Percentiles rank a stretch among this genome's conserved stretches.
These are phyloP conservation scores for Trisateles emortualis DNA, from an alignment of 2,888 invertebrate genomes.

Conservation along the genomic window DNA sequence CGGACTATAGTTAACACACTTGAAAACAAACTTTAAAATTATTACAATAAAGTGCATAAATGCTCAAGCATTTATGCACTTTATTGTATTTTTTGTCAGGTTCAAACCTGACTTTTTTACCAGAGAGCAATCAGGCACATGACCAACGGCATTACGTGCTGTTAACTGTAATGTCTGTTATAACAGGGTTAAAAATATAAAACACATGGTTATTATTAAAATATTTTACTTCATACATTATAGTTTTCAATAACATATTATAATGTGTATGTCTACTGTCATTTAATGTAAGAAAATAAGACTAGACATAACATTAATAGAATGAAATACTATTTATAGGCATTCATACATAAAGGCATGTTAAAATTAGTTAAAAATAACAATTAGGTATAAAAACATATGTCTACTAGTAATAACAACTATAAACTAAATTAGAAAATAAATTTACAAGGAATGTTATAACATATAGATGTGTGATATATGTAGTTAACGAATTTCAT, in stretches of 20 bases:
- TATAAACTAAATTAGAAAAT: constrained; percentile 17
- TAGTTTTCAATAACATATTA: constrained; percentile 14
- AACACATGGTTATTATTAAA: constrained; percentile 26
- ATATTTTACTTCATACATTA: constrained; percentile 34
- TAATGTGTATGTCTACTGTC: constrained; percentile 24
- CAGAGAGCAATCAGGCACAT: no score
- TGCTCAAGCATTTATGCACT: no score
- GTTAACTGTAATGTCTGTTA: no score
- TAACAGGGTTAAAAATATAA: not conserved
- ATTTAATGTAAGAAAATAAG: constrained; percentile 29
- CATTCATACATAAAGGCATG: constrained; percentile 14
- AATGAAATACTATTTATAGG: constrained; percentile 14
- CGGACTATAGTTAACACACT: no score
- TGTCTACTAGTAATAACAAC: constrained; percentile 5
- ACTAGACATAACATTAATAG: constrained; percentile 34
- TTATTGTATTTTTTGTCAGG: no score
- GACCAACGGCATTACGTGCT: no score
- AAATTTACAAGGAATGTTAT: constrained; percentile 33
- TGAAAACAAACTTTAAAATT: no score
- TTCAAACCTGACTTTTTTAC: no score
- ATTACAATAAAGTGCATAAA: no score
- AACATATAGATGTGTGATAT: constrained; percentile 1
- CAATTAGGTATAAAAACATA: constrained; percentile 15
- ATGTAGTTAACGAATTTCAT: constrained; percentile 12
- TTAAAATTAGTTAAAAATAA: constrained; percentile 34